A percentile compares a stretch with the other conserved stretches of the same genome.
These are phyloP conservation scores for Budorcas taxicolor DNA, from an alignment of 2,113 vertebrate species.

Conservation along the genomic window DNA sequence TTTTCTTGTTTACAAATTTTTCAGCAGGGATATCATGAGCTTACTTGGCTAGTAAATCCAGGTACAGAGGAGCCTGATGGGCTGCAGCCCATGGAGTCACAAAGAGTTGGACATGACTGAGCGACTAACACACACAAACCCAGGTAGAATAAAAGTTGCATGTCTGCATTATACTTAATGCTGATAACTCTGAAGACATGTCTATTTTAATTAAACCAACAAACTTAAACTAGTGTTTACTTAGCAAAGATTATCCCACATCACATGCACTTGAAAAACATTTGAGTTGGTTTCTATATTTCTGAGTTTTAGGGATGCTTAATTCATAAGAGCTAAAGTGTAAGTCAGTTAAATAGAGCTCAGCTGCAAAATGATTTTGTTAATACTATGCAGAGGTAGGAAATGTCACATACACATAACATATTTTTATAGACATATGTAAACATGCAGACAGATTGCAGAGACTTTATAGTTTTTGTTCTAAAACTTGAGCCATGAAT, in stretches of 20 bases:
- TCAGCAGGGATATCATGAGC: background rate
- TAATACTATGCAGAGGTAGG: background rate
- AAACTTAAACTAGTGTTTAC: background rate
- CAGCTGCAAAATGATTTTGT: background rate
- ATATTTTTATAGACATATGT: background rate
- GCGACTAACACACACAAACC: background rate
- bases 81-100: background rate
- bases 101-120: background rate
- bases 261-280: background rate
- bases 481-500: background rate
- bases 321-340: background rate
- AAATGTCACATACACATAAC: background rate
- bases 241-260: background rate
- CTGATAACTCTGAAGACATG: background rate
- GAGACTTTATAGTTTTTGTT: background rate
- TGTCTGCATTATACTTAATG: background rate
- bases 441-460: background rate
- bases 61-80: background rate
- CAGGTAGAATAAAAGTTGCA: background rate
- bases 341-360: background rate
- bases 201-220: background rate
- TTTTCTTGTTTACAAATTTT: background rate
- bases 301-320: background rate
- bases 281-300: background rate
- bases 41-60: background rate